Base-by-base conservation (phyloP, 2,113 vertebrate genomes). In the Rhynchopsitta pachyrhyncha region DNA sequence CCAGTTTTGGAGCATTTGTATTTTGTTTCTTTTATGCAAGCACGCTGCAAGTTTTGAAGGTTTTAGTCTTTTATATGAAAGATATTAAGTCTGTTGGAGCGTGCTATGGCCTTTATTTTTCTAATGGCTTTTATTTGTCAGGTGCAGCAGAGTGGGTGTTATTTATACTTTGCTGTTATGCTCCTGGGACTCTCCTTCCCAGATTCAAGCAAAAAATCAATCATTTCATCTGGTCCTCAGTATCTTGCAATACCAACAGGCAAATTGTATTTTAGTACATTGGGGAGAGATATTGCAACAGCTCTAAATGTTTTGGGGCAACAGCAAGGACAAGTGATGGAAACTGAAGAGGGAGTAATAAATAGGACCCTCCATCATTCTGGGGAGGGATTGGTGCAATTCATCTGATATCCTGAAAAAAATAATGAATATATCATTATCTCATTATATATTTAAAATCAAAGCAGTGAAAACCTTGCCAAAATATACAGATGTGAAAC, bases 151-250 rank as follows among this genome's bases (percentile, higher is more conserved):
- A 86, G 11, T 75, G 35, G 29, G 59, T 94, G 42, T 67, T 88
- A 83, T 86, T 88, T 92, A 86, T 68, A 55, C 37, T 35, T 75
- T 63, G 22, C 23, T 88, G 53, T 86, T 92, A 28, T 39, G 41
- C 82, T 92, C 42, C 76, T 44, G 20, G 44, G 79, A 84, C 6
- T 75, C 79, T 86, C 42, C 33, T 89, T 84, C 66, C 23, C 46
- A 78, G 73, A 86, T 47, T 86, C 49, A 75, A 86, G 60, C 17
- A 59, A 70, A 95, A 29, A 37, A 33, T 70, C 47, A 86, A 44
- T 93, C 49, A 83, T 47, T 93, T 93, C 6, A 9, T 75, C 74
- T 82, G 35, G 27, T 82, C 42, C 59, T 88, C 78, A 28, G 15
- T 10, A 1, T 60, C 78, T 57, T 82, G 57, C 74, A 73, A 53